phyloP scores from a whole-genome alignment of 2,797 vertebrate genomes.

The Catostomus latipinnis region DNA sequence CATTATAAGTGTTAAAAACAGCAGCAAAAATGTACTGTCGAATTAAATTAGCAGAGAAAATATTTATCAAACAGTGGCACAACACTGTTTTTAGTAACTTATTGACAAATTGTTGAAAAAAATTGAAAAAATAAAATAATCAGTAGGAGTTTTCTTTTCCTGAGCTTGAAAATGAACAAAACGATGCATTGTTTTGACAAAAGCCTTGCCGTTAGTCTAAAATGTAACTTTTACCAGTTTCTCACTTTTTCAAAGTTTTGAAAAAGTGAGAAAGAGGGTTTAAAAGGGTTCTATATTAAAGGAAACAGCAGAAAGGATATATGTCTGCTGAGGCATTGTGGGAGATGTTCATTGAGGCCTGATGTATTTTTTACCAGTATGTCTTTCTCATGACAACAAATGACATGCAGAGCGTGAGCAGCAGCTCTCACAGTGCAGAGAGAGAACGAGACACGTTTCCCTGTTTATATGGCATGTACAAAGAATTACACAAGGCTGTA shows the following conservation, averaged over 20 bases:
- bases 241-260: not conserved
- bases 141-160: not conserved
- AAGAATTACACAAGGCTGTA: not conserved
- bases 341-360: slow-evolving; percentile 27
- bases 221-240: not conserved
- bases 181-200: not conserved
- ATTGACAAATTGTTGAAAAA: too few relatives aligned
- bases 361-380: slow-evolving; percentile 34
- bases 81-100: too few relatives aligned
- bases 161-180: slow-evolving; percentile 8
- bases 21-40: too few relatives aligned
- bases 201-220: not conserved
- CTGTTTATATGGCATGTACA: not conserved
- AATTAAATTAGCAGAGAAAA: too few relatives aligned
- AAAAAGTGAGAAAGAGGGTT: not conserved
- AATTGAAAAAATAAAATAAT: too few relatives aligned
- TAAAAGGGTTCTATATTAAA: slow-evolving; percentile 39
- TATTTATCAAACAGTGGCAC: too few relatives aligned
- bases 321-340: slow-evolving; percentile 22
- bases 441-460: not conserved
- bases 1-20: too few relatives aligned
- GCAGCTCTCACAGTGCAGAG: not conserved
- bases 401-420: slow-evolving; percentile 13
- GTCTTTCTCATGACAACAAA: slow-evolving; percentile 46
- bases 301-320: slow-evolving; percentile 20